Percentiles rank a stretch among this genome's conserved stretches.
These are phyloP conservation scores for Hydrotaea cyrtoneurina DNA, from an alignment of 2,888 invertebrate species.

Conservation along the genomic window DNA sequence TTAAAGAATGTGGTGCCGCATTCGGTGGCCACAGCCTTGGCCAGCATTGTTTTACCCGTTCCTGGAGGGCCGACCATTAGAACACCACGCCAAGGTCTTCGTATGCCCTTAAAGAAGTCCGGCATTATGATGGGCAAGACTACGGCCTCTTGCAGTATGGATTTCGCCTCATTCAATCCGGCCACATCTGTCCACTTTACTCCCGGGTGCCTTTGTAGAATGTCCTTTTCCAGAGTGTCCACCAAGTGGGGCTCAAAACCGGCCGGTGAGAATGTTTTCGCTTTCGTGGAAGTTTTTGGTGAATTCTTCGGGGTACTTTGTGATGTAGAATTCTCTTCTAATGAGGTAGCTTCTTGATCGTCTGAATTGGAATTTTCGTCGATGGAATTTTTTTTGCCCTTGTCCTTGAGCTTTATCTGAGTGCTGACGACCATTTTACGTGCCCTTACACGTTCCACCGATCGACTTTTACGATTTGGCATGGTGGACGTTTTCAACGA, in stretches of 20 bases:
- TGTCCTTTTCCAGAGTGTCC: constrained; percentile 91
- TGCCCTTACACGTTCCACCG: constrained; percentile 80
- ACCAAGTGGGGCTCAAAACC: constrained; percentile 90
- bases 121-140: constrained; percentile 93
- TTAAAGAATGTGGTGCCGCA: constrained; percentile 94
- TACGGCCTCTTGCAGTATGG: constrained; percentile 91
- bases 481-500: constrained; percentile 74
- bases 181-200: constrained; percentile 91
- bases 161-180: constrained; percentile 88
- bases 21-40: constrained; percentile 94
- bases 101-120: constrained; percentile 92
- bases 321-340: constrained; percentile 80
- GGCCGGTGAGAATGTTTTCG: constrained; percentile 81
- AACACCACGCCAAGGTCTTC: constrained; percentile 87
- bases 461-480: constrained; percentile 79
- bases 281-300: constrained; percentile 76
- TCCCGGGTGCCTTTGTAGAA: constrained; percentile 90
- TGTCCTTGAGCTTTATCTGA: constrained; percentile 80
- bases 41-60: constrained; percentile 90
- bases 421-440: constrained; percentile 78
- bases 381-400: constrained; percentile 80
- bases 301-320: constrained; percentile 79
- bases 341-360: constrained; percentile 80
- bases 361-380: constrained; percentile 81
- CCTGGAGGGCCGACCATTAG: constrained; percentile 83